Evolutionary conservation across 2,888 invertebrate genomes (phyloP).

Genomic region (Incurvaria masculella): DNA sequence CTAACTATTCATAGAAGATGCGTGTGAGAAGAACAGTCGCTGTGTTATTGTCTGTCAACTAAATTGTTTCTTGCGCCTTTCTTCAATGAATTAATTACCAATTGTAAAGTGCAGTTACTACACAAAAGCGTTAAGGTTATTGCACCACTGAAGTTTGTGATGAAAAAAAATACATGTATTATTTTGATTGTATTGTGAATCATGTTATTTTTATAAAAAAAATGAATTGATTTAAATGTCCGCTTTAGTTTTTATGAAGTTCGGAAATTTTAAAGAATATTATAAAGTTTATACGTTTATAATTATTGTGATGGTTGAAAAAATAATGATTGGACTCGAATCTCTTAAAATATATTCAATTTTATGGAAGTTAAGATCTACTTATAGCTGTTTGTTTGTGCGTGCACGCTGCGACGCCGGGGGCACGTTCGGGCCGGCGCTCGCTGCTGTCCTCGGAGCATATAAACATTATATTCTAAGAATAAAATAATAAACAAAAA

Average conservation of each 20-base stretch:
- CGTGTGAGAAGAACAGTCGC: too few relatives aligned
- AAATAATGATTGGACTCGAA: neutral
- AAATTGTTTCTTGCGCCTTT: too few relatives aligned
- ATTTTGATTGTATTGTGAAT: conserved; percentile 36
- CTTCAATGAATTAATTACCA: too few relatives aligned
- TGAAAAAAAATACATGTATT: conserved; percentile 35
- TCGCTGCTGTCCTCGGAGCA: conserved; percentile 25
- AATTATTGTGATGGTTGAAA: neutral
- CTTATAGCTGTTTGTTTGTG: neutral
- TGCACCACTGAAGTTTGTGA: conserved; percentile 48
- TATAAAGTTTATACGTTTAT: neutral
- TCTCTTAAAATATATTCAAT: neutral
- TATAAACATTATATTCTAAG: conserved; percentile 34
- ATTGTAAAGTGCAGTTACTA: too few relatives aligned
- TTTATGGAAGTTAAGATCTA: neutral
- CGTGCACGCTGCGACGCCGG: conserved; percentile 3
- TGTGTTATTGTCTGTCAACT: too few relatives aligned
- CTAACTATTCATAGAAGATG: too few relatives aligned
- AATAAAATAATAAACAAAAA: conserved; percentile 37
- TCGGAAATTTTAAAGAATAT: neutral
- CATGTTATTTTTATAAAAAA: conserved; percentile 42
- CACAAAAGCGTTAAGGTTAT: too few relatives aligned
- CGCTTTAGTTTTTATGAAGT: neutral
- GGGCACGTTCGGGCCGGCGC: conserved; percentile 17
- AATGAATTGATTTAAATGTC: neutral